A percentile compares a stretch with the other conserved stretches of the same genome.
phyloP scores from a whole-genome alignment of 2,888 invertebrate genomes.

The Eupithecia subfuscata region DNA sequence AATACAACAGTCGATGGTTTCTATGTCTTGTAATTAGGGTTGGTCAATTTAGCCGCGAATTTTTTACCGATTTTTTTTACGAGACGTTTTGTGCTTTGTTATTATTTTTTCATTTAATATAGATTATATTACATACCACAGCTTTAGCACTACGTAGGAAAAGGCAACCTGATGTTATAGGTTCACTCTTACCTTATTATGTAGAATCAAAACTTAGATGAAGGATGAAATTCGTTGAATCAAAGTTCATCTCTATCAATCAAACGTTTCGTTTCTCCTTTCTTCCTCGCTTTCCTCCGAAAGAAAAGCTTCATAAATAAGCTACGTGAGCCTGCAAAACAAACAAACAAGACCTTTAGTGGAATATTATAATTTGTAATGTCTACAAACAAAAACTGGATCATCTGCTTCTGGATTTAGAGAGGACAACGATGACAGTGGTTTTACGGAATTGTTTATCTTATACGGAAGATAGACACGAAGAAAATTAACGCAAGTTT shows the following conservation, averaged over 20 bases:
- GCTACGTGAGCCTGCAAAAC: constrained; percentile 46
- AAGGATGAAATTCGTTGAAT: background rate
- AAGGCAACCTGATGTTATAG: background rate
- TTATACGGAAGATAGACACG: background rate
- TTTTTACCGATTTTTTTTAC: background rate
- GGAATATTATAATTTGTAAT: constrained; percentile 79
- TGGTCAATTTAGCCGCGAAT: background rate
- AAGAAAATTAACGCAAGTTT: no score
- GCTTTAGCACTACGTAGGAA: background rate
- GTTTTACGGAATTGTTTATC: constrained; percentile 4
- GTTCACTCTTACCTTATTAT: background rate
- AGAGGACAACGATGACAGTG: constrained; percentile 31
- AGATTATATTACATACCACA: no score
- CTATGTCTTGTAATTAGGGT: background rate
- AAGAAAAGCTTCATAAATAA: constrained; percentile 7
- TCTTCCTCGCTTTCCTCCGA: background rate
- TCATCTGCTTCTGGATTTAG: constrained; percentile 31
- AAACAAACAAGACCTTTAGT: constrained; percentile 55
- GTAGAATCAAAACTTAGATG: background rate
- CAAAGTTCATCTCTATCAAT: background rate
- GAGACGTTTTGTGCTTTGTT: background rate
- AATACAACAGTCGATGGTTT: background rate
- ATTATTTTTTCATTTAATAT: no score
- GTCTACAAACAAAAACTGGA: constrained; percentile 51
- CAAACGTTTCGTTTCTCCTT: background rate